phyloP scores from a whole-genome alignment of 2,888 invertebrate genomes.

The Temnothorax ravouxi region DNA sequence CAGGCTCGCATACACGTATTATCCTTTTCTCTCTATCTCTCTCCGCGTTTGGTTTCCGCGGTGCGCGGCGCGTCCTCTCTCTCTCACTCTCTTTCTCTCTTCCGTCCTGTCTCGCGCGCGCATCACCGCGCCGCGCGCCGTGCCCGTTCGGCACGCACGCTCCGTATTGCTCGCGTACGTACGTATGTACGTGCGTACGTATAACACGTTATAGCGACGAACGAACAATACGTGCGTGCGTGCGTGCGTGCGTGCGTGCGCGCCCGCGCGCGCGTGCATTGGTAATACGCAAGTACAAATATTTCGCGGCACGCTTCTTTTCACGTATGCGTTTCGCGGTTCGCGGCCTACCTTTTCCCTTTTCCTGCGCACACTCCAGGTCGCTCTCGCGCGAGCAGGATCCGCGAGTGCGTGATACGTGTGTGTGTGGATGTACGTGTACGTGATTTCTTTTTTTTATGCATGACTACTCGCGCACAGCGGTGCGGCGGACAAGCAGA shows the following conservation, averaged over 20 bases:
- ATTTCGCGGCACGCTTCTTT: slow-evolving; percentile 26
- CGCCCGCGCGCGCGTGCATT: slow-evolving; percentile 21
- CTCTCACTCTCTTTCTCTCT: slow-evolving; percentile 44
- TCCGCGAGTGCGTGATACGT: not conserved
- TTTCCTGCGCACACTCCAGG: slow-evolving; percentile 35
- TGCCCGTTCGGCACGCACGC: slow-evolving; percentile 29
- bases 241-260: slow-evolving; percentile 33
- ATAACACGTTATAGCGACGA: not conserved
- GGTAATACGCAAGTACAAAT: slow-evolving; percentile 56
- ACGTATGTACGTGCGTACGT: slow-evolving; percentile 29
- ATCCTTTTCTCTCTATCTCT: slow-evolving; percentile 37
- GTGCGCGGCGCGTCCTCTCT: not conserved
- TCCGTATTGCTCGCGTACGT: slow-evolving; percentile 44
- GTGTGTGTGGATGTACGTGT: not conserved
- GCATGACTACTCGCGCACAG: slow-evolving; percentile 37
- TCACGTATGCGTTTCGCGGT: not conserved
- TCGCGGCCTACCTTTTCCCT: not conserved
- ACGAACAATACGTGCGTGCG: not conserved
- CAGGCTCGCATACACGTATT: slow-evolving; percentile 83
- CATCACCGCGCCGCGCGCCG: not conserved
- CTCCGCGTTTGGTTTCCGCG: slow-evolving; percentile 44
- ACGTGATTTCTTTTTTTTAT: slow-evolving; percentile 22
- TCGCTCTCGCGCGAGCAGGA: not conserved
- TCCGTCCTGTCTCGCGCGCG: slow-evolving; percentile 25
- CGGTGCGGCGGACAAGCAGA: not conserved